Evolutionary conservation across 2,888 invertebrate genomes (phyloP), one percentile per base, ranked within the genome.

Genomic region (Philaethria dido): DNA sequence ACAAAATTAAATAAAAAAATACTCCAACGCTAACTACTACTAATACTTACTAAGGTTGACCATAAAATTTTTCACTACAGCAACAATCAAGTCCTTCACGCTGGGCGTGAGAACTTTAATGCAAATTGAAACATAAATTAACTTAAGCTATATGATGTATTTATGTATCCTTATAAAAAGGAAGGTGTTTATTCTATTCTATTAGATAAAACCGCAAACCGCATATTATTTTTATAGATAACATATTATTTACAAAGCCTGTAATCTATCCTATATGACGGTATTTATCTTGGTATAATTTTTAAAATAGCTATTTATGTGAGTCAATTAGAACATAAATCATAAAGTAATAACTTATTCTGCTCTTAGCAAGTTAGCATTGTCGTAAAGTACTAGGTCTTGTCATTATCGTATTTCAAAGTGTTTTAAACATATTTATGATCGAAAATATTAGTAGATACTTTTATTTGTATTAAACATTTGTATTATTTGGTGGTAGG

Each of bases 151-250:
- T n/a, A n/a, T n/a, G n/a, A 48, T 0, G 20, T 14, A 48, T 48
- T 48, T 14, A 29, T 33, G 33, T 33, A 33, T 25, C n/a, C 11
- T 29, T 50, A 50, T 48, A 29, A 29, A 48, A 50, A 25, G 50
- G 16, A 25, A 50, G 47, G 20, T 22, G 47, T 22, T 50, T 25
- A 25, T 29, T 29, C n/a, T 50, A 3, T 50, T 20, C n/a, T n/a
- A 25, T 50, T 50, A 50, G n/a, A 50, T 9, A n/a, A 25, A 50
- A 50, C 50, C 50, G 25, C 50, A 50, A 50, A 50, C 50, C 50
- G n/a, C 50, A 50, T n/a, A n/a, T 4, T 14, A n/a, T 50, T 29
- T 50, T 48, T 50, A 22, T 25, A 29, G 29, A 50, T n/a, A 8
- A 50, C 14, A 29, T 25, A 50, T 25, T 4, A 50, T 8, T 50